Conservation (phyloP, 1,140 invertebrate species). For the Drosophila kohkoa region DNA sequence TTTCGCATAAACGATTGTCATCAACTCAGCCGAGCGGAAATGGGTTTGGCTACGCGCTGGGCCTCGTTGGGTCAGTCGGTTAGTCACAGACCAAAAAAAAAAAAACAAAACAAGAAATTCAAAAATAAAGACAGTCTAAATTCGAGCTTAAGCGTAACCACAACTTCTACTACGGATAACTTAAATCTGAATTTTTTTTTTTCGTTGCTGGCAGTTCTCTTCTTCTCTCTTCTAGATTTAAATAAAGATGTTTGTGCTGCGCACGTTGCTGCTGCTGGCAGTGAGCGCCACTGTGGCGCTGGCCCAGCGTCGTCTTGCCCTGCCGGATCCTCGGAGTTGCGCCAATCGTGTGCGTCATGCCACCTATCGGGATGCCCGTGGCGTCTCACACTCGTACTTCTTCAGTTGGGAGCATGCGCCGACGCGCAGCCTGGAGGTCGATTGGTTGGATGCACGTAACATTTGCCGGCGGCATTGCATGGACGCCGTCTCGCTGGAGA, state of each 20-base stretch:
- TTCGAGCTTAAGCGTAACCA: conserved; percentile 9
- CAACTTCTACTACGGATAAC: conserved; percentile 1
- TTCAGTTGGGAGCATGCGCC: conserved; percentile 96
- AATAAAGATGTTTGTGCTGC: conserved; percentile 70
- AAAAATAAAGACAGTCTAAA: conserved; percentile 38
- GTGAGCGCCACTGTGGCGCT: conserved; percentile 88
- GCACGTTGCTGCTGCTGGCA: conserved; percentile 87
- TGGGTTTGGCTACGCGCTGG: conserved; percentile 40
- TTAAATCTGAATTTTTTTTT: background rate
- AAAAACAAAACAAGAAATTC: background rate
- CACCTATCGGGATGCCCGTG: conserved; percentile 93
- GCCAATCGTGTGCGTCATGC: conserved; percentile 94
- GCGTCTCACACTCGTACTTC: conserved; percentile 95
- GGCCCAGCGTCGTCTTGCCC: conserved; percentile 92
- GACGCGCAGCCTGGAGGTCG: conserved; percentile 93
- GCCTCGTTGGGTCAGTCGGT: conserved; percentile 17
- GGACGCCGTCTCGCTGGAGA: conserved; percentile 96
- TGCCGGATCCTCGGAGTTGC: conserved; percentile 95
- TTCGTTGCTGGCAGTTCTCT: conserved; percentile 16
- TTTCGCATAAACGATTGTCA: conserved; percentile 68
- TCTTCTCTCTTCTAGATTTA: conserved; percentile 10
- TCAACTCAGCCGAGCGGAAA: conserved; percentile 66
- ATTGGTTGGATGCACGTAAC: conserved; percentile 95
- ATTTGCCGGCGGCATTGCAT: conserved; percentile 96
- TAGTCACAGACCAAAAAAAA: conserved; percentile 6